These are phyloP conservation scores for Hippoglossus hippoglossus DNA, from an alignment of 2,797 vertebrate genomes.

Conservation along the genomic window DNA sequence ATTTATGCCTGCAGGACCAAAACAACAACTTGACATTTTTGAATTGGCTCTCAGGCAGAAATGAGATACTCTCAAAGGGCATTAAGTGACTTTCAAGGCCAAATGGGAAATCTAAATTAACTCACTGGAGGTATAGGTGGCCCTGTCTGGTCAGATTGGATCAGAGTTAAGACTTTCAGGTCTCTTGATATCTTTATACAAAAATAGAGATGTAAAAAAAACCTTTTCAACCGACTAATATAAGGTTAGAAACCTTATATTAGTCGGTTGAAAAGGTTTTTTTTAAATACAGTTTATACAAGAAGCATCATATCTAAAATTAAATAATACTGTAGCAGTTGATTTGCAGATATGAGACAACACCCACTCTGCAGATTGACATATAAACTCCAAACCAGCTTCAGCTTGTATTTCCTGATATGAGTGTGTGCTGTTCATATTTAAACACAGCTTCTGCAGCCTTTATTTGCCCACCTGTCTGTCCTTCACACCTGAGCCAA, in stretches of 20 bases:
- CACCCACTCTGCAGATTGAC: neutral
- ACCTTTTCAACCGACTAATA: neutral
- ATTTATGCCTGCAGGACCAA: conserved; percentile 30
- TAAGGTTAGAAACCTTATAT: neutral
- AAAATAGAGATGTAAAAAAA: neutral
- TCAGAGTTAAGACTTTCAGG: conserved; percentile 35
- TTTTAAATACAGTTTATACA: neutral
- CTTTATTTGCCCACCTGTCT: conserved; percentile 70
- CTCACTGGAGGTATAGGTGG: conserved; percentile 19
- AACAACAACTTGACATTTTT: conserved; percentile 23
- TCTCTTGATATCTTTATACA: conserved; percentile 7
- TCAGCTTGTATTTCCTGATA: conserved; percentile 35
- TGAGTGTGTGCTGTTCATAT: conserved; percentile 32
- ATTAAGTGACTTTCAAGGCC: conserved; percentile 40
- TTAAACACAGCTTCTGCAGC: conserved; percentile 57
- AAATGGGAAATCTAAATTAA: conserved; percentile 32
- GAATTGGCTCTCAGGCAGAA: neutral
- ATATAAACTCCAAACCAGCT: conserved; percentile 5
- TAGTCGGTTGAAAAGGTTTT: neutral
- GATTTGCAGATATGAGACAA: no score
- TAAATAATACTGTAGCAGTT: no score
- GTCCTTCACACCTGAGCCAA: conserved; percentile 33
- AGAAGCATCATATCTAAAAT: neutral
- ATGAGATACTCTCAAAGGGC: conserved; percentile 37
- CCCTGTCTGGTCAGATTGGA: conserved; percentile 26